A percentile compares a stretch with the other conserved stretches of the same genome.
These are phyloP conservation scores for Hozukius guyotensis DNA, from an alignment of 2,797 vertebrate species.

Conservation along the genomic window DNA sequence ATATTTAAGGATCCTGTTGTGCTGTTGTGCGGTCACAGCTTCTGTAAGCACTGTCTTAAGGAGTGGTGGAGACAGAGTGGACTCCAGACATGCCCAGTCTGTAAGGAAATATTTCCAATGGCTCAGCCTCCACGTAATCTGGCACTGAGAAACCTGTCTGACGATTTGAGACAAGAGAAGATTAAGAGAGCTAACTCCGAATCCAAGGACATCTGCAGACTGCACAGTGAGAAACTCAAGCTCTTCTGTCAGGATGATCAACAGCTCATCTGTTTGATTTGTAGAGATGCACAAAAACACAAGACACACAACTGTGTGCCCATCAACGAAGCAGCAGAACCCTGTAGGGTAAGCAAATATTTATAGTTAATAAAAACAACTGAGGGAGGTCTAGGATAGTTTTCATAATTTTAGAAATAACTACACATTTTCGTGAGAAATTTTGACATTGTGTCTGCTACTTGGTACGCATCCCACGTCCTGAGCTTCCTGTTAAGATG, in stretches of 20 bases:
- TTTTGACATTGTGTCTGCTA: no score
- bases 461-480: no score
- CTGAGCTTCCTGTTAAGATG: no score
- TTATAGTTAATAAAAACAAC: neutral
- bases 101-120: constrained; percentile 30
- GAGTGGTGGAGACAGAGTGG: constrained; percentile 46
- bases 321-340: constrained; percentile 26
- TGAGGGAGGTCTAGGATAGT: neutral
- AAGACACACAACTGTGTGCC: constrained; percentile 36
- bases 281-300: constrained; percentile 25
- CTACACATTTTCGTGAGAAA: accelerated
- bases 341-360: constrained; percentile 22
- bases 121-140: constrained; percentile 23
- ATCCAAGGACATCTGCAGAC: constrained; percentile 1
- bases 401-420: neutral
- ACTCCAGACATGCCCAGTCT: neutral
- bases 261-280: constrained; percentile 51
- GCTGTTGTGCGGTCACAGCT: constrained; percentile 62
- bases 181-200: neutral
- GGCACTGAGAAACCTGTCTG: constrained; percentile 36
- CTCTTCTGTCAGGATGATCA: constrained; percentile 42
- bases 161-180: constrained; percentile 9
- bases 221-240: constrained; percentile 37
- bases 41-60: constrained; percentile 50
- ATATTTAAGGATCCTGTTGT: constrained; percentile 32